phyloP scores from a whole-genome alignment of 2,797 vertebrate genomes.

The Enteromius thamalakanensis region DNA sequence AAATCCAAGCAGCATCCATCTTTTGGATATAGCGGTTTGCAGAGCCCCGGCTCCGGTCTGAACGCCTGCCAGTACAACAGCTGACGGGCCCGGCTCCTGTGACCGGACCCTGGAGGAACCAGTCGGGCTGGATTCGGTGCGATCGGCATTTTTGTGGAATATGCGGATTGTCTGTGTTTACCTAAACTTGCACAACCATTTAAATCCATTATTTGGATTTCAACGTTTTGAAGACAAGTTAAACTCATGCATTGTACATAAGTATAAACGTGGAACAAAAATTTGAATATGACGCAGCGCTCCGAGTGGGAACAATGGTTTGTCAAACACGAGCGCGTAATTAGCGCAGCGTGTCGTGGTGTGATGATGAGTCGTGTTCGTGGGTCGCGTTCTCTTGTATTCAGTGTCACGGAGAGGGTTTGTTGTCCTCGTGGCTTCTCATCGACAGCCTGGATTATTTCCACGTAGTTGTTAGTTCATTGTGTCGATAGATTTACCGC shows the following conservation, averaged over 20 bases:
- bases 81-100: conserved; percentile 74
- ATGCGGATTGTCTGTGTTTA: conserved; percentile 89
- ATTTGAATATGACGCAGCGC: background rate
- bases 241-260: conserved; percentile 75
- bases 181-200: conserved; percentile 86
- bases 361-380: background rate
- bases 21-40: conserved; percentile 94
- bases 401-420: background rate
- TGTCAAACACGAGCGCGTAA: background rate
- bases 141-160: conserved; percentile 84
- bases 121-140: conserved; percentile 89
- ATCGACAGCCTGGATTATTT: conserved; percentile 32
- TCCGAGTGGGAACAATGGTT: conserved; percentile 13
- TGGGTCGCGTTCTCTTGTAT: conserved; percentile 5
- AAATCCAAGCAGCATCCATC: conserved; percentile 97
- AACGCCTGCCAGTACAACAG: conserved; percentile 99
- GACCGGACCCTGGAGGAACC: conserved; percentile 38
- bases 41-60: conserved; percentile 90
- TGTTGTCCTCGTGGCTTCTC: conserved; percentile 37
- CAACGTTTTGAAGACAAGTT: conserved; percentile 75
- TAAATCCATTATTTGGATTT: conserved; percentile 73
- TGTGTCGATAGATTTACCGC: conserved; percentile 70
- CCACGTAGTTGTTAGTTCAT: conserved; percentile 49
- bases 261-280: conserved; percentile 33
- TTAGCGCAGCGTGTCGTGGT: conserved; percentile 26